Conservation (phyloP, 2,797 vertebrate genomes). For the Geotrypetes seraphini region DNA sequence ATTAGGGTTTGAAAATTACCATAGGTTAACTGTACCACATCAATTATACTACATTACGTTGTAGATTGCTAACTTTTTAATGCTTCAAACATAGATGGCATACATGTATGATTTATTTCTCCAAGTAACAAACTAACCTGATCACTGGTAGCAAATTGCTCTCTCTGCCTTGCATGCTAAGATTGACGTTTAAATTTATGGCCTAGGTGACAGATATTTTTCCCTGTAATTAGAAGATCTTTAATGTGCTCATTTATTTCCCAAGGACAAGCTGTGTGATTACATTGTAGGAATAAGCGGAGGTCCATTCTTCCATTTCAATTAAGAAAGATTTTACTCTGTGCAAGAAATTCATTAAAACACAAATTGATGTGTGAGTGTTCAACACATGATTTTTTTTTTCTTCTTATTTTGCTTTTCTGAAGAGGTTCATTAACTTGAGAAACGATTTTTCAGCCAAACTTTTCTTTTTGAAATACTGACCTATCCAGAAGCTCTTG, state of each 20-base stretch:
- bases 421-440: slow-evolving; percentile 2
- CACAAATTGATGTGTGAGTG: slow-evolving; percentile 21
- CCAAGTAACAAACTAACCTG: too few species aligned
- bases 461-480: neutral
- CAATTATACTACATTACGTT: too few species aligned
- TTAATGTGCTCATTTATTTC: slow-evolving; percentile 17
- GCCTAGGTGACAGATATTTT: slow-evolving; percentile 4
- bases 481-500: neutral
- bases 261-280: slow-evolving; percentile 22
- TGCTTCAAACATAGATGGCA: too few species aligned
- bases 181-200: slow-evolving; percentile 17
- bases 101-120: too few species aligned
- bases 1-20: too few species aligned
- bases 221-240: slow-evolving; percentile 17
- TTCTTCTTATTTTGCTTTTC: too few species aligned
- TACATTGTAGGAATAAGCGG: slow-evolving; percentile 5
- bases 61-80: too few species aligned
- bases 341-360: slow-evolving; percentile 25
- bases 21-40: too few species aligned
- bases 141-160: slow-evolving; percentile 15
- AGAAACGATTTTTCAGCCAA: neutral
- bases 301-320: slow-evolving; percentile 15
- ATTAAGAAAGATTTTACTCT: slow-evolving; percentile 22
- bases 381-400: slow-evolving; percentile 11
- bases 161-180: slow-evolving; percentile 5